These are phyloP conservation scores for Apodemia hepburni DNA, from an alignment of 2,888 invertebrate species.

Conservation along the genomic window DNA sequence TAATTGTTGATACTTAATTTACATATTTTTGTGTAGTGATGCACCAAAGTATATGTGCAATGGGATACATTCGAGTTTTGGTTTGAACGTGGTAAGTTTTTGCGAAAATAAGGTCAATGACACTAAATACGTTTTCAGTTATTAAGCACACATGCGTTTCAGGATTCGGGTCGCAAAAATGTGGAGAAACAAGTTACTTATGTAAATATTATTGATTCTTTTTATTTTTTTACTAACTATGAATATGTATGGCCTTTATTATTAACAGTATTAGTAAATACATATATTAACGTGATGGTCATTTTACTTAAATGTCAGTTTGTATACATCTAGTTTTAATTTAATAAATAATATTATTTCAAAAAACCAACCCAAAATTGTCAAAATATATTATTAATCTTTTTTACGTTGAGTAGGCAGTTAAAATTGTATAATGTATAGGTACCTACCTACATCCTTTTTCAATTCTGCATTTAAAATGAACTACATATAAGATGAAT, in stretches of 20 bases:
- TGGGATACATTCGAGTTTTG: slow-evolving; percentile 56
- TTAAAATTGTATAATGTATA: too few species aligned
- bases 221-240: background rate
- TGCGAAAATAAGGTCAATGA: slow-evolving; percentile 46
- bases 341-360: too few species aligned
- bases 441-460: too few species aligned
- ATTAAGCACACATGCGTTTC: slow-evolving; percentile 17
- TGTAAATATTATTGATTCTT: background rate
- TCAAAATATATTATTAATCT: too few species aligned
- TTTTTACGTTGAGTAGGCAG: too few species aligned
- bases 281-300: too few species aligned
- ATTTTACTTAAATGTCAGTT: too few species aligned
- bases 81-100: slow-evolving; percentile 62
- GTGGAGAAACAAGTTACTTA: background rate
- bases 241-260: background rate
- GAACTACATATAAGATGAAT: too few species aligned
- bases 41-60: slow-evolving; percentile 51
- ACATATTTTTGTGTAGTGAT: slow-evolving; percentile 53
- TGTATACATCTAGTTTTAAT: too few species aligned
- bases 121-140: slow-evolving; percentile 32
- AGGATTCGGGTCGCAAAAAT: slow-evolving; percentile 9
- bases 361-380: too few species aligned
- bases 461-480: too few species aligned
- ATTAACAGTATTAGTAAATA: too few species aligned
- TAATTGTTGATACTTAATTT: slow-evolving; percentile 39